phyloP scores from a whole-genome alignment of 2,797 vertebrate genomes.

The Chaenodraco wilsoni region DNA sequence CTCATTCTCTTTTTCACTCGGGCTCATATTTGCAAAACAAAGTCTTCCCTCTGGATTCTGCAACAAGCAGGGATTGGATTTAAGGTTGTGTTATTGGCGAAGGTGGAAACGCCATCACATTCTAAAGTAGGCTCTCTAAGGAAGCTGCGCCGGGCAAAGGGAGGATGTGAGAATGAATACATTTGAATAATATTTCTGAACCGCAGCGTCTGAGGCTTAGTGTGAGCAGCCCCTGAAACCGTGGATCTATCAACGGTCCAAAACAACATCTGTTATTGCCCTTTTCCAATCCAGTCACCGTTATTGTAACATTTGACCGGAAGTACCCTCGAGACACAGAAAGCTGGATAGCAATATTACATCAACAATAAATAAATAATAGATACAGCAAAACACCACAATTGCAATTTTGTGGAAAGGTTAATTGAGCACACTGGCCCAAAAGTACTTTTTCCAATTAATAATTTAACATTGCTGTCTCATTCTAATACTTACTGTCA shows the following conservation, averaged over 20 bases:
- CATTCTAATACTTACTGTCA: not conserved
- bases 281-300: slow-evolving; percentile 11
- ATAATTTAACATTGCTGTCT: not conserved
- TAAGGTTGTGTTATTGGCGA: not conserved
- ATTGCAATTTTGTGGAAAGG: not conserved
- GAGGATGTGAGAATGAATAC: slow-evolving; percentile 31
- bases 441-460: not conserved
- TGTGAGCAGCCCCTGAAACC: slow-evolving; percentile 2
- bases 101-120: slow-evolving; percentile 9
- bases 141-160: slow-evolving; percentile 10
- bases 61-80: not conserved
- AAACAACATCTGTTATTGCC: slow-evolving; percentile 25
- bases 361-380: not conserved
- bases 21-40: not conserved
- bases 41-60: not conserved
- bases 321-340: not conserved
- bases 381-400: not conserved
- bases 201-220: slow-evolving; percentile 21
- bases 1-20: not conserved
- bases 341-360: not conserved
- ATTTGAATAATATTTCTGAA: slow-evolving; percentile 36
- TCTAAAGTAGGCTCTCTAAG: slow-evolving; percentile 16
- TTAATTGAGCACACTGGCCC: not conserved
- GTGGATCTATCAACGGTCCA: slow-evolving; percentile 2
- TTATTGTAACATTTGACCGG: slow-evolving; percentile 1